phyloP scores from a whole-genome alignment of 2,797 vertebrate genomes.

The Neosilurus mollespiculum region DNA sequence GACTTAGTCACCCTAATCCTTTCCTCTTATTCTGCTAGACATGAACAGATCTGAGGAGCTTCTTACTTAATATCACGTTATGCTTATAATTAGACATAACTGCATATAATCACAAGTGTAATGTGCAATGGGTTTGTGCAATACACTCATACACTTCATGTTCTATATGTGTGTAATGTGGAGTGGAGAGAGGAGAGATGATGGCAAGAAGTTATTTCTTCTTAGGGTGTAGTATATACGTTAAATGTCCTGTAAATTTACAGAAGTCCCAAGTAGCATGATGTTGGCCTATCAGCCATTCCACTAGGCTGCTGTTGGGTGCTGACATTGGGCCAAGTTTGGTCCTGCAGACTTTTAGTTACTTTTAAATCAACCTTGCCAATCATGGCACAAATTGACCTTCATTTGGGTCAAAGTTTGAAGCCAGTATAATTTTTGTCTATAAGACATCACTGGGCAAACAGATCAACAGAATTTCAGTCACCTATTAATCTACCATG shows the following conservation, averaged over 20 bases:
- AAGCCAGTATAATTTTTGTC: neutral
- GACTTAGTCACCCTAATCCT: neutral
- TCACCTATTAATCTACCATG: neutral
- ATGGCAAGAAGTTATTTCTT: neutral
- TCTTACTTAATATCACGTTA: neutral
- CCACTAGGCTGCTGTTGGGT: neutral
- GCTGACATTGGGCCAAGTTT: neutral
- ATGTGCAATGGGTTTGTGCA: neutral
- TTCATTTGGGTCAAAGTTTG: neutral
- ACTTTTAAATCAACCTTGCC: neutral
- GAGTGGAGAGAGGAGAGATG: neutral
- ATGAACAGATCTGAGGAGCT: neutral
- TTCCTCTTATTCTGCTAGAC: neutral
- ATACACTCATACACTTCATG: neutral
- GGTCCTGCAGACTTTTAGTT: neutral
- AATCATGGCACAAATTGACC: neutral
- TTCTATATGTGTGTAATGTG: neutral
- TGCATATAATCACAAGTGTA: neutral
- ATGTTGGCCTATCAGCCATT: neutral
- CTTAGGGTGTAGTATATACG: neutral
- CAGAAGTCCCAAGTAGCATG: neutral
- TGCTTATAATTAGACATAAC: neutral
- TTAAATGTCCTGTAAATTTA: neutral
- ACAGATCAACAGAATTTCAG: neutral
- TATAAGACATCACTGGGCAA: neutral